Evolutionary conservation across 2,797 vertebrate genomes (phyloP), one percentile per base, ranked within the genome.

Genomic region (Rhinella marina): DNA sequence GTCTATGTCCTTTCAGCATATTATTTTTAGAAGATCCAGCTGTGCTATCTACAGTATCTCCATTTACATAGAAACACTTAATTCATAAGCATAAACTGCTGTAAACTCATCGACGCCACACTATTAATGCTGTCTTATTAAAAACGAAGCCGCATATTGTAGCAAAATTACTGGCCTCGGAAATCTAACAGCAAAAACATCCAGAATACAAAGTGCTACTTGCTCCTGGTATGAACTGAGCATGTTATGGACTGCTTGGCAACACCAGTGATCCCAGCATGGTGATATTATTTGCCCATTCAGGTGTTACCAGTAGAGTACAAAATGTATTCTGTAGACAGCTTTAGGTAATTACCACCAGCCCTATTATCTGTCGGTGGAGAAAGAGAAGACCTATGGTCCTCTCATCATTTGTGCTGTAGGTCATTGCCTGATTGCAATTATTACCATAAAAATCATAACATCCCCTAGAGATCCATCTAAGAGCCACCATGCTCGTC

Each of bases 21-120:
- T 87, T 87, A 82, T 82, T 82, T 81, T 25, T 86, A 81, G 81
- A 59, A 56, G 19, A 77, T 77, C 86, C 80, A 87, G 80, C 81
- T 87, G 80, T 68, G 86, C 77, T 66, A 87, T 87, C 86, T 57
- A 41, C 41, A 41, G 41, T 41, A 70, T 62, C 78, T 57, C 41
- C 64, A 32, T 76, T 61, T 72, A 50, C 8, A 27, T 82, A 54
- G 56, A 77, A 87, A 83, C 70, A 57, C 14, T 72, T 82, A 76
- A 66, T 85, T 85, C 73, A 66, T 78, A 81, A 72, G n/a, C 72
- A 76, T 48, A 76, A 54, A 87, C 41, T 82, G 86, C 86, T 83
- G 61, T 68, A 14, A 21, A 68, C 50, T 75, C 75, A 48, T 77
- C 56, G 13, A 48, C 48, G 9, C 72, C 76, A 14, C 80, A 66